Base-by-base conservation (phyloP, 2,888 invertebrate species). In the Stegophylla sp. region DNA sequence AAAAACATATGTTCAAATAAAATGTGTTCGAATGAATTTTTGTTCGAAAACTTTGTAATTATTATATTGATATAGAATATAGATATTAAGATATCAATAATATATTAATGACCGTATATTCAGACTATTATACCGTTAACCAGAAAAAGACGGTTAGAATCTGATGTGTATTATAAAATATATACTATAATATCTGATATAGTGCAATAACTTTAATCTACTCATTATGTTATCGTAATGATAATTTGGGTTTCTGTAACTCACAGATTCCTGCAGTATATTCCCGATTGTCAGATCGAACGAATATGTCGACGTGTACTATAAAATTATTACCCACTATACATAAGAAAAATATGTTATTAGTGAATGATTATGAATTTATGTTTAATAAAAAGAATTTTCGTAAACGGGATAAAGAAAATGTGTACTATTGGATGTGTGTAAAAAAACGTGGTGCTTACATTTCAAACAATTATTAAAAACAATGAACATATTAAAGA, bases 21-120 rank as follows among this genome's bases (percentile, higher is more conserved):
- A n/a, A 59, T 59, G 26, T 26, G 3, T 2, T 56, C 23, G 23
- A 56, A 56, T n/a, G 3, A 17, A 4, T 34, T 51, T 51, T 4
- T n/a, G n/a, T 9, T 56, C 56, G 56, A 56, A 56, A 59, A 59
- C 13, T 1, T 1, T 0, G 26, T 28, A 15, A 23, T 59, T 59
- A 59, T 59, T 28, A 26, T 59, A 59, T 59, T 59, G 26, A 59
- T 59, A 59, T 59, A 15, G 26, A 61, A 7, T 61, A 61, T 61
- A 28, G 28, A 5, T 61, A 28, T 28, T 13, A 23, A 12, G 23
- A 26, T 59, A 45, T 12, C 45, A 9, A 34, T 7, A 28, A 15
- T 17, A 10, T 61, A 61, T 17, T 28, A 28, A 61, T 7, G n/a
- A 34, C 26, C 10, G 34, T 61, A 61, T 34, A 15, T 17, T 61